These are phyloP conservation scores for Rosalia funebris DNA, from an alignment of 2,888 invertebrate species.

Conservation along the genomic window DNA sequence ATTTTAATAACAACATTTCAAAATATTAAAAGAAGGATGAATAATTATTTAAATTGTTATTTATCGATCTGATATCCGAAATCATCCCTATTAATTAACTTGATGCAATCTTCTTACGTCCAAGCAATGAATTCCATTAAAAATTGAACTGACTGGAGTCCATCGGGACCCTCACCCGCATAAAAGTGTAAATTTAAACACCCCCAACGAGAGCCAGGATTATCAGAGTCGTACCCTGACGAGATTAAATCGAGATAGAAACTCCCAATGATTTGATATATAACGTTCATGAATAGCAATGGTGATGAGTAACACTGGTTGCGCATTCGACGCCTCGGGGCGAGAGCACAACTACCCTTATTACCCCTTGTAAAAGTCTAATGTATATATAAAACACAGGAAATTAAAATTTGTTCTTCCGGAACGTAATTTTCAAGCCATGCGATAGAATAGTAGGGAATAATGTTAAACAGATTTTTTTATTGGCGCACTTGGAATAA, in stretches of 20 bases:
- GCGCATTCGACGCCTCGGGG: slow-evolving; percentile 49
- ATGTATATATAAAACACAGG: slow-evolving; percentile 45
- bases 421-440: slow-evolving; percentile 9
- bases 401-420: slow-evolving; percentile 47
- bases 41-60: too few species aligned
- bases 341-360: slow-evolving; percentile 42
- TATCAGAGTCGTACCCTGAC: slow-evolving; percentile 1
- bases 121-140: slow-evolving; percentile 11
- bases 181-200: slow-evolving; percentile 25
- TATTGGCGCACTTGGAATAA: too few species aligned
- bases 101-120: too few species aligned
- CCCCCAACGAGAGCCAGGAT: neutral
- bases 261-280: slow-evolving; percentile 55
- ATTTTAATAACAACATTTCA: too few species aligned
- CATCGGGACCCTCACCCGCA: neutral
- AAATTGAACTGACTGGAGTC: slow-evolving; percentile 10
- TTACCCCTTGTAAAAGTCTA: slow-evolving; percentile 44
- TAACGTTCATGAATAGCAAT: slow-evolving; percentile 58
- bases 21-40: too few species aligned
- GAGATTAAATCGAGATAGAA: slow-evolving; percentile 57
- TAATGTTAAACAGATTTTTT: neutral
- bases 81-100: too few species aligned
- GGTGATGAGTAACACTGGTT: slow-evolving; percentile 58
- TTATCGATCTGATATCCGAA: too few species aligned
- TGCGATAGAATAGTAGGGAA: neutral